These are phyloP conservation scores for Octodon degus DNA, from an alignment of 2,113 vertebrate genomes.

Conservation along the genomic window DNA sequence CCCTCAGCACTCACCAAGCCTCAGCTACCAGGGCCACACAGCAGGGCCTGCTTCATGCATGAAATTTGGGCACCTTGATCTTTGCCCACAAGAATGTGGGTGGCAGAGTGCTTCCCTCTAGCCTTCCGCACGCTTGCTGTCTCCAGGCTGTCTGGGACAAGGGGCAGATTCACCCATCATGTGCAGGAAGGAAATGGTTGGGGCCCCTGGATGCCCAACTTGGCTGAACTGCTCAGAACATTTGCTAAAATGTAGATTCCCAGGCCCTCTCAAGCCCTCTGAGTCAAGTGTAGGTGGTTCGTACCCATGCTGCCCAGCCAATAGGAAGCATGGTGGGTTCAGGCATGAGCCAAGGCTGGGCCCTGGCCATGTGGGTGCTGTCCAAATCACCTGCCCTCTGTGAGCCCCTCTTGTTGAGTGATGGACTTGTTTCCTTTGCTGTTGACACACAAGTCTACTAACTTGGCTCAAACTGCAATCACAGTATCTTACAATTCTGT, in stretches of 20 bases:
- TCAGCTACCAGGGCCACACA: background rate
- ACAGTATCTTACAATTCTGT: background rate
- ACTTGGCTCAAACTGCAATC: background rate
- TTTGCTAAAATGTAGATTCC: background rate
- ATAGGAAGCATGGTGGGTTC: background rate
- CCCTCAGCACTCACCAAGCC: too few relatives aligned
- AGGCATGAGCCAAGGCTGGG: too few relatives aligned
- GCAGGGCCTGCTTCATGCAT: background rate
- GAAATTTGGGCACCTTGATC: background rate
- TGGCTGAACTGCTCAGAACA: background rate
- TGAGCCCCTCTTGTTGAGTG: background rate
- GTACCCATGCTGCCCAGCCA: background rate
- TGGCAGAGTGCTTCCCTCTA: too few relatives aligned
- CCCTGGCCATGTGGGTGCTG: background rate
- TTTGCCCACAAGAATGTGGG: background rate
- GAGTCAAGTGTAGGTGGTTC: background rate
- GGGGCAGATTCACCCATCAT: background rate
- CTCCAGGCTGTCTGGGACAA: background rate
- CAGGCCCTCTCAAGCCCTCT: too few relatives aligned
- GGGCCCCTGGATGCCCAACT: too few relatives aligned
- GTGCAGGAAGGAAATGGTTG: background rate
- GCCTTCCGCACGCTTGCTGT: background rate
- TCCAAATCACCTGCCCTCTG: background rate
- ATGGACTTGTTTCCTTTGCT: background rate
- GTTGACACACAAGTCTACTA: background rate